A percentile compares a stretch with the other conserved stretches of the same genome.
Evolutionary conservation across 2,888 invertebrate species (phyloP).

Genomic region (Caenorhabditis becei): DNA sequence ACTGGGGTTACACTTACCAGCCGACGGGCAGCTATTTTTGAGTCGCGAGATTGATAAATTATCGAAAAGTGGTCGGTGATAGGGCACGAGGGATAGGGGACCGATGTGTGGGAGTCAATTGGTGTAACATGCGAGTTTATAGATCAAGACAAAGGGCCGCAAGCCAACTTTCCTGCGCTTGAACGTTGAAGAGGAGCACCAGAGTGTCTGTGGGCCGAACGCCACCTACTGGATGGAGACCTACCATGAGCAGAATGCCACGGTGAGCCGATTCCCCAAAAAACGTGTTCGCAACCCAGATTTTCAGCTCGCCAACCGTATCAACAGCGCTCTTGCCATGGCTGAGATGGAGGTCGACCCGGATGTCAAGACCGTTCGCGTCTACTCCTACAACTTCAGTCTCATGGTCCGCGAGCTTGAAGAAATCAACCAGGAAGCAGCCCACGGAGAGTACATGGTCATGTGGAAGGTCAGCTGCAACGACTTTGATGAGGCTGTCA

Average conservation of each 20-base stretch:
- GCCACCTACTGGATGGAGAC: slow-evolving; percentile 71
- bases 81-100: slow-evolving; percentile 32
- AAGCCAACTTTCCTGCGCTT: slow-evolving; percentile 42
- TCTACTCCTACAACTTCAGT: slow-evolving; percentile 61
- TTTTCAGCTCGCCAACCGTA: slow-evolving; percentile 55
- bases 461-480: slow-evolving; percentile 62
- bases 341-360: slow-evolving; percentile 42
- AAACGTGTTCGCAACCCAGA: background rate
- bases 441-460: slow-evolving; percentile 50
- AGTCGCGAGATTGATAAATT: slow-evolving; percentile 39
- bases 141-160: slow-evolving; percentile 44
- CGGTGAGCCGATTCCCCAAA: slow-evolving; percentile 6
- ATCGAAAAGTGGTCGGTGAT: slow-evolving; percentile 21
- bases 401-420: slow-evolving; percentile 48
- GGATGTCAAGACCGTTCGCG: slow-evolving; percentile 39
- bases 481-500: slow-evolving; percentile 54
- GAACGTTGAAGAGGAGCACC: slow-evolving; percentile 63
- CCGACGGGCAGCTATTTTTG: slow-evolving; percentile 38
- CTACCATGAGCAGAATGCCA: slow-evolving; percentile 50
- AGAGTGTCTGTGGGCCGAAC: slow-evolving; percentile 61
- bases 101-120: slow-evolving; percentile 19
- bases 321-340: slow-evolving; percentile 46
- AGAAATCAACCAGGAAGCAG: slow-evolving; percentile 51
- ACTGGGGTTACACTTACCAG: background rate
- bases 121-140: slow-evolving; percentile 47